Evolutionary conservation across 2,797 vertebrate genomes (phyloP).

Genomic region (Cynodonichthys magdalenae): DNA sequence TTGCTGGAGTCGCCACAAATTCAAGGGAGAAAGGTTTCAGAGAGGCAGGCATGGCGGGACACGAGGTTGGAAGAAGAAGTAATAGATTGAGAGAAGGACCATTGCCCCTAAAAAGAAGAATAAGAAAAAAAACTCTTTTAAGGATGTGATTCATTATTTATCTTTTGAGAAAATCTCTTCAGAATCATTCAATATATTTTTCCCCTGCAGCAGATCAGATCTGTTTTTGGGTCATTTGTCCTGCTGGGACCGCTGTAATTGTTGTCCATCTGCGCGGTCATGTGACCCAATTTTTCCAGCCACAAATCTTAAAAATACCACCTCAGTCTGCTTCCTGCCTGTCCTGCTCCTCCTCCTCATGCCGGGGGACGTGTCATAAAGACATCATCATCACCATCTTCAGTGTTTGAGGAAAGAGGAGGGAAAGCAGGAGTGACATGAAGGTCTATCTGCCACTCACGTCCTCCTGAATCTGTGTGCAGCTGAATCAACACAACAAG

Average conservation of each 20-base stretch:
- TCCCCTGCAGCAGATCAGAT: slow-evolving; percentile 19
- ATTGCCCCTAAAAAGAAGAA: neutral
- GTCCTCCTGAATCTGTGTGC: slow-evolving; percentile 23
- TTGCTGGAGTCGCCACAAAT: slow-evolving; percentile 78
- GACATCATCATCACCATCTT: slow-evolving; percentile 61
- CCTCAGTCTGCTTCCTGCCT: slow-evolving; percentile 15
- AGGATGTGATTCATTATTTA: slow-evolving; percentile 18
- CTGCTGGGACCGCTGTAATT: slow-evolving; percentile 47
- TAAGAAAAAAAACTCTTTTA: neutral
- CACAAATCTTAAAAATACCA: slow-evolving; percentile 48
- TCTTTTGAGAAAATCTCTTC: slow-evolving; percentile 13
- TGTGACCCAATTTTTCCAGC: slow-evolving; percentile 56
- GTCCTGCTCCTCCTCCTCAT: slow-evolving; percentile 24
- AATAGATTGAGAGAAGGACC: neutral
- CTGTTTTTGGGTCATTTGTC: slow-evolving; percentile 56
- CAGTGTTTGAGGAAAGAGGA: slow-evolving; percentile 38
- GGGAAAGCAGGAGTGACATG: slow-evolving; percentile 34
- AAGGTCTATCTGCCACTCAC: slow-evolving; percentile 47
- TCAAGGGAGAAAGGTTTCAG: slow-evolving; percentile 52
- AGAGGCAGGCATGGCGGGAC: slow-evolving; percentile 4
- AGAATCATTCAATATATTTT: slow-evolving; percentile 13
- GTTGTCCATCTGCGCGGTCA: slow-evolving; percentile 49
- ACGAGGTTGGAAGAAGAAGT: neutral
- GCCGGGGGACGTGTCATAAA: slow-evolving; percentile 61
- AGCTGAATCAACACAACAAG: slow-evolving; percentile 29